Conservation (phyloP, 2,113 vertebrate species). For the Eudyptes chrysolophus region DNA sequence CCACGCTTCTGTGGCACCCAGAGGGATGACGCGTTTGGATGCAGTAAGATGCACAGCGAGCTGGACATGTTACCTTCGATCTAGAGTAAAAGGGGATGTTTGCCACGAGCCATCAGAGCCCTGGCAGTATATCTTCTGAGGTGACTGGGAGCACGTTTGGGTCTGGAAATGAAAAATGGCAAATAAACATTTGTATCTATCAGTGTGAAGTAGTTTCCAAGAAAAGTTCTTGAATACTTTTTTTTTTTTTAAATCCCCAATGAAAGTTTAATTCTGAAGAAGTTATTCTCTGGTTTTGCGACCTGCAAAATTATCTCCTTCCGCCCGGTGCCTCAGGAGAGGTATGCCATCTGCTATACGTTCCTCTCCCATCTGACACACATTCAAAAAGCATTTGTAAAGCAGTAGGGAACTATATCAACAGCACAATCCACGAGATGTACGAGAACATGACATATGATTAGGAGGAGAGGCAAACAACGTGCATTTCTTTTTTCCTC, state of each 20-base stretch:
- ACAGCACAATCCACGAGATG: background rate
- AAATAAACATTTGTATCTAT: background rate
- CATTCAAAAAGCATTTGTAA: background rate
- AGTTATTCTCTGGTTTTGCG: background rate
- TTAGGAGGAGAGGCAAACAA: background rate
- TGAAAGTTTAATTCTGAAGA: background rate
- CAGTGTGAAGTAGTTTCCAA: background rate
- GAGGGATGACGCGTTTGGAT: background rate
- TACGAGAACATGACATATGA: background rate
- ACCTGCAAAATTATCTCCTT: conserved; percentile 9
- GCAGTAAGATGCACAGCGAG: background rate
- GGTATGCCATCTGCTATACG: background rate
- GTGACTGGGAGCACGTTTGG: background rate
- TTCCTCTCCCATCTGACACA: background rate
- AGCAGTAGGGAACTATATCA: background rate
- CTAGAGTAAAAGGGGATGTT: background rate
- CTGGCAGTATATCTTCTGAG: fast-evolving
- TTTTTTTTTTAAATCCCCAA: background rate
- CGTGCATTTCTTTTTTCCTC: background rate
- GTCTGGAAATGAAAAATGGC: background rate
- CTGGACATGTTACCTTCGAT: fast-evolving
- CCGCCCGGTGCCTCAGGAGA: background rate
- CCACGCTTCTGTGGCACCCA: background rate
- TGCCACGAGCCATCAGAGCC: background rate
- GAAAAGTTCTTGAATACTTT: background rate